Conservation (phyloP, 2,113 vertebrate genomes). For the Corythornis madagascariensis region DNA sequence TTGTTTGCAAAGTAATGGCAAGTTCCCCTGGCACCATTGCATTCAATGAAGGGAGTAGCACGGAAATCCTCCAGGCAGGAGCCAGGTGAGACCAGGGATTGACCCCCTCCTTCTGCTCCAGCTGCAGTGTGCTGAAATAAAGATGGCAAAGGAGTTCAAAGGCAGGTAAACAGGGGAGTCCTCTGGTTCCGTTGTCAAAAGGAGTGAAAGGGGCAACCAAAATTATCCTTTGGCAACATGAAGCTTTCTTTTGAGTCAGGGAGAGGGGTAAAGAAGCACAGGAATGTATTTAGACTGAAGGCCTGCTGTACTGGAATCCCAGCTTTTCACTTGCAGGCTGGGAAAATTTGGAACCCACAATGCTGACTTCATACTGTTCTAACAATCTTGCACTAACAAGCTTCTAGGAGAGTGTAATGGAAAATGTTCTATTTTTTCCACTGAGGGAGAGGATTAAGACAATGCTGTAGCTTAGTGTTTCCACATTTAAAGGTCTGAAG, state of each 20-base stretch:
- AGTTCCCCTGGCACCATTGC: slow-evolving; percentile 87
- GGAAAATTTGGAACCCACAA: not conserved
- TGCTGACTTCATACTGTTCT: not conserved
- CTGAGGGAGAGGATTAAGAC: not conserved
- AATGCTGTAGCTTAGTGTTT: not conserved
- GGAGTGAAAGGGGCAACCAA: not conserved
- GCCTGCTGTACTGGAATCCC: not conserved
- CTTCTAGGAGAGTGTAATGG: not conserved
- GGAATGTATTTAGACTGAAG: not conserved
- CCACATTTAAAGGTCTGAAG: not conserved
- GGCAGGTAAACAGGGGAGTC: not conserved
- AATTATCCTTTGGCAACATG: no score
- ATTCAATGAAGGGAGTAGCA: slow-evolving; percentile 94
- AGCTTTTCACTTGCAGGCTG: not conserved
- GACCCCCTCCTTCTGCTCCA: slow-evolving; percentile 90
- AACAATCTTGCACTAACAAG: not conserved
- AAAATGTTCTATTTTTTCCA: not conserved
- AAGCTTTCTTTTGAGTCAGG: not conserved
- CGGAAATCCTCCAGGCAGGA: slow-evolving; percentile 96
- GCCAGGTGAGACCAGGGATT: slow-evolving; percentile 92
- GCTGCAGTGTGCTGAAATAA: slow-evolving; percentile 88
- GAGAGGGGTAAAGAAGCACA: not conserved
- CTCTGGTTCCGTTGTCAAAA: not conserved
- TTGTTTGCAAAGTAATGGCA: slow-evolving; percentile 98
- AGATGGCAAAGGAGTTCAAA: not conserved